Conservation (phyloP, 2,888 invertebrate species). For the Scaptomyza tumidula region DNA sequence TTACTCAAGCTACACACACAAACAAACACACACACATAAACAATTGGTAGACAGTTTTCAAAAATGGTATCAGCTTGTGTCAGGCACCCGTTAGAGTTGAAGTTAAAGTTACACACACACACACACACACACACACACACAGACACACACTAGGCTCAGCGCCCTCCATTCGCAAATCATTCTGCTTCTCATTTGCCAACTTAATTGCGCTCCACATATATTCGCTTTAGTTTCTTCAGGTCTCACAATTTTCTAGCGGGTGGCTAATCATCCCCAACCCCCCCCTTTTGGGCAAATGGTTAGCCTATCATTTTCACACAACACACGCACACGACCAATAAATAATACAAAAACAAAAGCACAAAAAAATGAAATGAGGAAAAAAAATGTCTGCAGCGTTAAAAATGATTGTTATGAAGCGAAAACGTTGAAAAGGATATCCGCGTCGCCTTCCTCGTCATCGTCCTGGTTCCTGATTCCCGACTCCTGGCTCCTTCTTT, state of each 20-base stretch:
- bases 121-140: not conserved
- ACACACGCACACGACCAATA: constrained; percentile 73
- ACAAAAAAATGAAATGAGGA: constrained; percentile 25
- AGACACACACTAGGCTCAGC: not conserved
- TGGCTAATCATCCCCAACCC: constrained; percentile 22
- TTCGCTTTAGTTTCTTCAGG: constrained; percentile 28
- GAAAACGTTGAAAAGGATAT: constrained; percentile 78
- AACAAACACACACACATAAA: not conserved
- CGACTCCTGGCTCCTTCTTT: constrained; percentile 8
- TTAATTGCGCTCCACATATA: constrained; percentile 73
- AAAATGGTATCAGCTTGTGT: constrained; percentile 77
- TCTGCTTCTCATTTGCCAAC: constrained; percentile 45
- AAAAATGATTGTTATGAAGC: constrained; percentile 64
- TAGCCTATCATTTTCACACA: constrained; percentile 74
- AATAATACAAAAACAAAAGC: constrained; percentile 66
- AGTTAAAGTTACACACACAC: constrained; percentile 7
- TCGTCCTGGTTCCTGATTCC: constrained; percentile 13
- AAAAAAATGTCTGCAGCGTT: constrained; percentile 47
- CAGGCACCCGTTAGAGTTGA: constrained; percentile 52
- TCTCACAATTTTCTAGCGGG: constrained; percentile 37
- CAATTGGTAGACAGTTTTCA: constrained; percentile 61
- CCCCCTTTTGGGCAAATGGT: not conserved
- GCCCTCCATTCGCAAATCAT: not conserved
- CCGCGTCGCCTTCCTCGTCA: constrained; percentile 56
- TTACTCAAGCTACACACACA: constrained; percentile 4